These are phyloP conservation scores for Aricia agestis DNA, from an alignment of 1,140 invertebrate species.

Conservation along the genomic window DNA sequence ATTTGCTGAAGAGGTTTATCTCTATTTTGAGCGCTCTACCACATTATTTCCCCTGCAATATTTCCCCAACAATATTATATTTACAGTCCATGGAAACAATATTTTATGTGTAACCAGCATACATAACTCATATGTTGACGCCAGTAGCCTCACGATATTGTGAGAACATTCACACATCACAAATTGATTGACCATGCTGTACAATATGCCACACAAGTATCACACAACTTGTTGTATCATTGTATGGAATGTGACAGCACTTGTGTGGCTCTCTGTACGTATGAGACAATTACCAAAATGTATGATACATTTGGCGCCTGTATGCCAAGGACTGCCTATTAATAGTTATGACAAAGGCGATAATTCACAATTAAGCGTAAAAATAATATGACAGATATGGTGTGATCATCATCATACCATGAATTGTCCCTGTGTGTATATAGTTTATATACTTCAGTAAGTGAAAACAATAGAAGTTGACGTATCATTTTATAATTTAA, in stretches of 20 bases:
- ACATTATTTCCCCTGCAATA: too few species aligned
- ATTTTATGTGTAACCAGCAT: background rate
- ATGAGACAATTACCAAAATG: background rate
- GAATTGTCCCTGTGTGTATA: background rate
- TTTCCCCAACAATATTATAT: too few species aligned
- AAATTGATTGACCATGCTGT: background rate
- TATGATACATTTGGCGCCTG: background rate
- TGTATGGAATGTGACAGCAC: too few species aligned
- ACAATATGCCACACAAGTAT: background rate
- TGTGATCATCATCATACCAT: background rate
- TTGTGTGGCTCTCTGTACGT: too few species aligned
- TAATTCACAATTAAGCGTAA: background rate
- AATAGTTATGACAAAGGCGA: background rate
- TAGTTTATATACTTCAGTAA: too few species aligned
- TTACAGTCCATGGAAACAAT: too few species aligned
- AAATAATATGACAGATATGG: background rate
- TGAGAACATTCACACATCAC: background rate
- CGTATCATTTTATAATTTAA: too few species aligned
- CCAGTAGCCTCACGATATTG: background rate
- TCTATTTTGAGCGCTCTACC: too few species aligned
- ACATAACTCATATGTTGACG: background rate
- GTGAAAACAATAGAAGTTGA: too few species aligned
- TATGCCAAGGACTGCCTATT: background rate
- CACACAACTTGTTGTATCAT: background rate
- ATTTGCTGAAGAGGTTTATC: too few species aligned